Evolutionary conservation across 2,797 vertebrate species (phyloP).

Genomic region (Poliocrania exsul): DNA sequence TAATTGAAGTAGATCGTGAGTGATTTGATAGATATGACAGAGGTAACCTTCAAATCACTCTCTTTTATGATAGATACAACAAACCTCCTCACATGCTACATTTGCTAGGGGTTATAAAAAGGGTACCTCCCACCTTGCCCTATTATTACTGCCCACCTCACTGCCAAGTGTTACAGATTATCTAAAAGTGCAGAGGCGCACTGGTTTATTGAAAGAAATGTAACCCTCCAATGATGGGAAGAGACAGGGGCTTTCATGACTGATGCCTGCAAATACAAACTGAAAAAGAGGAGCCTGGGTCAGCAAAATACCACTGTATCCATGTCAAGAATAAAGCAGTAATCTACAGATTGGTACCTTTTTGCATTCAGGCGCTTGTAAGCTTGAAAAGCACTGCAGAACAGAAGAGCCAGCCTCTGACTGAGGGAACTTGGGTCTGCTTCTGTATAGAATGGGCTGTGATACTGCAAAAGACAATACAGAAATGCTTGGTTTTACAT

Average conservation of each 20-base stretch:
- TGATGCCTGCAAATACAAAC: background rate
- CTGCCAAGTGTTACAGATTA: background rate
- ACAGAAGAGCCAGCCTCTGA: background rate
- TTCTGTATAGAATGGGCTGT: background rate
- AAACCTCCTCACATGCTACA: background rate
- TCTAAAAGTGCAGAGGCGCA: background rate
- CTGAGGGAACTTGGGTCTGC: background rate
- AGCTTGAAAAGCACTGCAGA: background rate
- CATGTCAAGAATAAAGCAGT: background rate
- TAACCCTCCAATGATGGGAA: background rate
- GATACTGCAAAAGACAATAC: background rate
- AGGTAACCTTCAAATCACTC: constrained; percentile 29
- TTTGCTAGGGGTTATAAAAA: constrained; percentile 17
- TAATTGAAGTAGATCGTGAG: constrained; percentile 44
- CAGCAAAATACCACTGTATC: background rate
- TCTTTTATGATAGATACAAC: constrained; percentile 12
- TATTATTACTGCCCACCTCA: background rate
- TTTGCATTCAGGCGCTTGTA: background rate
- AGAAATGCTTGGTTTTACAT: constrained; percentile 1
- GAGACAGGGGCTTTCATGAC: background rate
- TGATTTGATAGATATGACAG: constrained; percentile 40
- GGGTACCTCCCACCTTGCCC: background rate
- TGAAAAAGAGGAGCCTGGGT: background rate
- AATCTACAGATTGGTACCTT: background rate
- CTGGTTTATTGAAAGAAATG: background rate